Evolutionary conservation across 1,140 invertebrate genomes (phyloP).

Genomic region (Euura saliciscinereae): DNA sequence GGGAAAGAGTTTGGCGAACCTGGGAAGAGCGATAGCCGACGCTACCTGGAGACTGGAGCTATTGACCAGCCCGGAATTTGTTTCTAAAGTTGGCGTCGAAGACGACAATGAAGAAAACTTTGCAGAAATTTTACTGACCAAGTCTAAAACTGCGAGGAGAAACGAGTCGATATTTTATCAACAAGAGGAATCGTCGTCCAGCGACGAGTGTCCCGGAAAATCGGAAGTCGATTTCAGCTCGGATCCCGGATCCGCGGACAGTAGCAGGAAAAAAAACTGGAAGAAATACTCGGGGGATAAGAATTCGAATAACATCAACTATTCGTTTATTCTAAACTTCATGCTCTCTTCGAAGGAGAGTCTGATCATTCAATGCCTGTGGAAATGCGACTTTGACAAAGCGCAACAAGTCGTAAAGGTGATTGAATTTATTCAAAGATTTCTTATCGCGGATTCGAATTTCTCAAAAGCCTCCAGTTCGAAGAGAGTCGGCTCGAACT

Average conservation of each 20-base stretch:
- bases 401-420: conserved; percentile 48
- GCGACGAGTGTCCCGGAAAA: conserved; percentile 33
- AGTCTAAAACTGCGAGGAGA: conserved; percentile 25
- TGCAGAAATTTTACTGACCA: conserved; percentile 15
- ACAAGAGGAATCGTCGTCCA: conserved; percentile 30
- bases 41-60: conserved; percentile 47
- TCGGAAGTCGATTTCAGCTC: conserved; percentile 41
- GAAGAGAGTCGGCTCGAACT: conserved; percentile 40
- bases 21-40: conserved; percentile 35
- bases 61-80: conserved; percentile 38
- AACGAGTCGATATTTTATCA: conserved; percentile 39
- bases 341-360: conserved; percentile 48
- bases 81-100: conserved; percentile 23
- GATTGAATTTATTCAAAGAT: conserved; percentile 36
- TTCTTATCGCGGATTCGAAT: conserved; percentile 40
- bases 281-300: conserved; percentile 26
- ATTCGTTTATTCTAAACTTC: conserved; percentile 40
- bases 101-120: neutral
- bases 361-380: conserved; percentile 46
- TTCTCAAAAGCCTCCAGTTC: conserved; percentile 40
- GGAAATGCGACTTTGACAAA: conserved; percentile 44
- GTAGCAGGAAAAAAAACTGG: conserved; percentile 31
- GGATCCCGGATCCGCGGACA: conserved; percentile 32
- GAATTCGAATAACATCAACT: conserved; percentile 18
- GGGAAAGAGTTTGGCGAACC: conserved; percentile 25